Conservation (phyloP, 1,140 invertebrate genomes). For the Halotydeus destructor region DNA sequence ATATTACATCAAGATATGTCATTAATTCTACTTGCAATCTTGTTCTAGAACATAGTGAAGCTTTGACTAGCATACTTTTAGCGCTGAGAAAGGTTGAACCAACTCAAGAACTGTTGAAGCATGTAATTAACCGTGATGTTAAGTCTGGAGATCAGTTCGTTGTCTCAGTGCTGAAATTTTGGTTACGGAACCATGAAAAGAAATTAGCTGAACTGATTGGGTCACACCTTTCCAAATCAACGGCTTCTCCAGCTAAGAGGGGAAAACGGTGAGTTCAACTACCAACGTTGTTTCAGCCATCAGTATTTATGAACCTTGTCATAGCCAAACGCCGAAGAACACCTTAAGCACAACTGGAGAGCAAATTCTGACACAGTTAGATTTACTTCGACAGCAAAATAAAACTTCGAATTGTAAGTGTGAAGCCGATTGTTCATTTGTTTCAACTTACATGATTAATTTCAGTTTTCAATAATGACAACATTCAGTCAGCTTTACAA, state of each 20-base stretch:
- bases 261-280: background rate
- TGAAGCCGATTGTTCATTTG: background rate
- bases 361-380: constrained; percentile 71
- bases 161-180: constrained; percentile 68
- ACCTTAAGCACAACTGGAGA: constrained; percentile 38
- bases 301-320: background rate
- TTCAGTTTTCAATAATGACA: constrained; percentile 36
- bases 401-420: constrained; percentile 23
- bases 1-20: background rate
- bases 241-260: constrained; percentile 8
- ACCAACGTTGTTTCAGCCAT: background rate
- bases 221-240: constrained; percentile 27
- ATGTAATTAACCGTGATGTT: constrained; percentile 53
- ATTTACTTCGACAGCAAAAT: constrained; percentile 44
- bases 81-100: constrained; percentile 79
- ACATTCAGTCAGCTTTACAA: constrained; percentile 62
- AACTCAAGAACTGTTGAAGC: constrained; percentile 56
- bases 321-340: constrained; percentile 5
- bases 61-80: constrained; percentile 66
- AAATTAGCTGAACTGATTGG: constrained; percentile 61
- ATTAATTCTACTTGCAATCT: constrained; percentile 1
- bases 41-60: constrained; percentile 59
- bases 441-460: background rate
- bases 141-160: constrained; percentile 46
- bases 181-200: constrained; percentile 75